Base-by-base conservation (phyloP, 2,113 vertebrate species). In the Grallaria varia region DNA sequence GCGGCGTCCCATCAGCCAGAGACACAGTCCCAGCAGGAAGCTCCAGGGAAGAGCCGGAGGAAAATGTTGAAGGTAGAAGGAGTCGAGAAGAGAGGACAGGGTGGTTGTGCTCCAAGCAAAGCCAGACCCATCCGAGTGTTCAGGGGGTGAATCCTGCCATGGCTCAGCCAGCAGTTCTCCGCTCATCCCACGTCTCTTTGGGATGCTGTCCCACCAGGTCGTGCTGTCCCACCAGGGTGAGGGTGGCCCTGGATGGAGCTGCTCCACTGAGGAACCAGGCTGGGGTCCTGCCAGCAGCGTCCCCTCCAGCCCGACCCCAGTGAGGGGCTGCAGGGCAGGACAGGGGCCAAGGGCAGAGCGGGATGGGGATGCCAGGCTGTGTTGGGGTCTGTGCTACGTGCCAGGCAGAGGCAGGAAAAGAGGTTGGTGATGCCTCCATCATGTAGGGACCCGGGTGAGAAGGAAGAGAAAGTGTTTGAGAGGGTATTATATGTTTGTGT, bases 331-430 rank as follows among this genome's bases (percentile, higher is more conserved):
- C 58, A 76, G 40, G 39, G 40, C 63, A 53, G 58, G 25, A 7
- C 2, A 4, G 21, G 76, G 30, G 53, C 19, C 16, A 12, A 24
- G 18, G 25, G 22, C 12, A 4, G 20, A 18, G 2, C 18, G 42
- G 23, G 25, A 5, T 14, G 59, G 40, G 35, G 45, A 7, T 17
- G 40, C 27, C 14, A 19, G 40, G 35, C 20, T 7, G 1, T 2
- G 39, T 10, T 17, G 13, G 44, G 33, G 62, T 62, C 56, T 3
- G 0, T 23, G 50, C 19, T 14, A 1, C 2, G 4, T 2, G 2
- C 28, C 53, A 67, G 63, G 20, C 2, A 4, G 55, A 73, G 84
- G 39, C 9, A 47, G 33, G 7, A 4, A 37, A 15, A 12, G 78
- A 40, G 55, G 24, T 5, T 3, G 4, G 30, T 6, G 44, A 35